Base-by-base conservation (phyloP, 2,797 vertebrate species). In the Pempheris klunzingeri region DNA sequence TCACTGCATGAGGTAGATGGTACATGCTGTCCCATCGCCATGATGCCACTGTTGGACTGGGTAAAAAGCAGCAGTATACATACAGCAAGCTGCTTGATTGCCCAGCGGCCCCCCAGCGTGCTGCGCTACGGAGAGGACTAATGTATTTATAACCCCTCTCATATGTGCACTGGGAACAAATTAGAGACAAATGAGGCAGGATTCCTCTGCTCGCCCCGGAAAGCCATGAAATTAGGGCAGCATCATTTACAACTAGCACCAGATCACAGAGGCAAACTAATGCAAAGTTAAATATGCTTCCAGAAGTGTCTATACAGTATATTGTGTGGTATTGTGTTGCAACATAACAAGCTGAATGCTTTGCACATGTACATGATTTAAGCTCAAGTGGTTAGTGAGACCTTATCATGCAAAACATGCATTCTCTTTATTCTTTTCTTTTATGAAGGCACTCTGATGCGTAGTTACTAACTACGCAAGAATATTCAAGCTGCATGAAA, bases 91-190 rank as follows among this genome's bases (percentile, higher is more conserved):
- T 82, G 75, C 49, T 65, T 80, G 84, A 91, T 87, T 87, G 82
- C 86, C 81, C 82, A 3, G 55, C 46, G 49, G 62, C 90, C 84
- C 87, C 87, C 87, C 86, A 78, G 74, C 18, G 68, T 22, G 80
- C 66, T 6, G 74, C 41, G 53, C 82, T 81, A 82, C 34, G 67
- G 88, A 87, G 81, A 80, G 58, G 74, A 83, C 81, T 91, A 90
- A 92, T 88, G 88, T 91, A 91, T 92, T 93, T 92, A 92, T 90
- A 92, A 89, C 78, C 89, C 85, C 77, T 84, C 88, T 92, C 88
- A 80, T 89, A 90, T 88, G 84, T 89, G 87, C 85, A 69, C 82
- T 86, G 88, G 87, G 87, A 93, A 90, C 88, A 91, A 89, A 92
- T 93, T 92, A 92, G 82, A 82, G 84, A 92, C 87, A 89, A 91